Evolutionary conservation across 2,113 vertebrate species (phyloP), one percentile per base, ranked within the genome.

Genomic region (Pelmatolapia mariae): DNA sequence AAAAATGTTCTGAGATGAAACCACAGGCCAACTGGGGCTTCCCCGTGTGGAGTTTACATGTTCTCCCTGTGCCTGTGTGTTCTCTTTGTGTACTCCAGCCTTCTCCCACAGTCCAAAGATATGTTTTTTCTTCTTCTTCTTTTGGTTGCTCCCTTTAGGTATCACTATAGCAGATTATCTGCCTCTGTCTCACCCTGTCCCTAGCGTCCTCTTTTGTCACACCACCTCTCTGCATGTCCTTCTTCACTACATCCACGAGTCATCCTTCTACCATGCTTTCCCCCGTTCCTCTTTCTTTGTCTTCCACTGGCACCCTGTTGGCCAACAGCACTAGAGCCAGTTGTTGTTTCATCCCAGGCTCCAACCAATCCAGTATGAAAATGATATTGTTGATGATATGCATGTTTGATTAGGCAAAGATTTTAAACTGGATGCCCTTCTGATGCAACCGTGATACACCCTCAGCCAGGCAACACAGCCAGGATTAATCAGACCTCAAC

Each of bases 291-390:
- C 31, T 66, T 38, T 66, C 18, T 66, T 38, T 66, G 61, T 66
- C 18, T 8, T 5, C 10, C 61, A 12, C 61, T 66, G 10, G 61
- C 61, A n/a, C 18, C 18, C 31, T 38, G 31, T 38, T 18, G 31
- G 18, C 18, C 31, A 66, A n/a, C 31, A 66, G 6, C 61, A 66
- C 10, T 1, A 11, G 61, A 66, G 31, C 61, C 0, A 0, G 33
- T 38, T 38, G 33, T 4, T 22, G 63, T 40, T 68, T 66, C 61
- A 38, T 38, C 63, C 63, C 19, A 22, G 19, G 19, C 63, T 22
- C 63, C 63, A 68, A 40, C 63, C 63, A 68, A 5, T 22, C 63
- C 33, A 13, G 19, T 40, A 68, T 22, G 4, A 38, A 68, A 68
- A 22, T 13, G 63, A 68, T 0, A 38, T 68, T 13, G 33, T 38